Conservation (phyloP, 2,797 vertebrate genomes). For the Acropternis orthonyx region DNA sequence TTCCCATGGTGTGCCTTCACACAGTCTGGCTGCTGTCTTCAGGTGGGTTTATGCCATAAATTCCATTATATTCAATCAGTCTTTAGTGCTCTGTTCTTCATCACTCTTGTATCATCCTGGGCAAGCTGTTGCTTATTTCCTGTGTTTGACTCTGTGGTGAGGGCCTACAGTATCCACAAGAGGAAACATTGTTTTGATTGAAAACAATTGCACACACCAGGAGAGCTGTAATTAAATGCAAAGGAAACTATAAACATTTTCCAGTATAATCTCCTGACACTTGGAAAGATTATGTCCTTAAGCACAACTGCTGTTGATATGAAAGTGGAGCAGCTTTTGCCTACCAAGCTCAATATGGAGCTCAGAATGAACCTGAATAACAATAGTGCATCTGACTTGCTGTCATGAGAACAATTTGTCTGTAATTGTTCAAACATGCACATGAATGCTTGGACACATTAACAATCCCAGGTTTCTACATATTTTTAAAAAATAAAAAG, state of each 20-base stretch:
- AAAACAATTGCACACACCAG: not conserved
- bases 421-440: not conserved
- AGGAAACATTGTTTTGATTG: not conserved
- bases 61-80: not conserved
- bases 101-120: not conserved
- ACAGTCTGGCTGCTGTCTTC: not conserved
- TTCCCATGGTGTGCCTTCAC: rapidly evolving
- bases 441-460: not conserved
- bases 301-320: not conserved
- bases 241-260: not conserved
- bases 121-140: not conserved
- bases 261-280: not conserved
- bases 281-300: not conserved
- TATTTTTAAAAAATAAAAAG: not conserved
- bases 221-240: not conserved
- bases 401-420: not conserved
- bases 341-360: not conserved
- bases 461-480: not conserved
- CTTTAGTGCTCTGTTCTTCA: not conserved
- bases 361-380: not conserved
- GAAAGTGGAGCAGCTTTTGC: not conserved
- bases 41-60: rapidly evolving
- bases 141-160: not conserved
- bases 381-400: not conserved
- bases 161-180: not conserved